Evolutionary conservation across 2,888 invertebrate species (phyloP).

Genomic region (Brachylomia viminalis): DNA sequence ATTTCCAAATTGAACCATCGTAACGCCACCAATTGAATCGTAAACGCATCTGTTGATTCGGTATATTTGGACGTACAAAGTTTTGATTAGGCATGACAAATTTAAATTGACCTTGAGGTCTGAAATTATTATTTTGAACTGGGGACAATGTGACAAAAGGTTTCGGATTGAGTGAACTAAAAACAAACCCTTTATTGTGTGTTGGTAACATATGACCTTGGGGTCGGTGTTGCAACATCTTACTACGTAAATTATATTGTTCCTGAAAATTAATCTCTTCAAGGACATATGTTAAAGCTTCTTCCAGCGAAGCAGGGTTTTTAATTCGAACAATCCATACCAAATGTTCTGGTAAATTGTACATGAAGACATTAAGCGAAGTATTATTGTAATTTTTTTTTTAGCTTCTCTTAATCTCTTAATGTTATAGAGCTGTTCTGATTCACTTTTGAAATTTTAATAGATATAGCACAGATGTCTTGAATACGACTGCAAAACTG

Average conservation of each 20-base stretch:
- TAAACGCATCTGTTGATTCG: background rate
- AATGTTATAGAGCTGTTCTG: background rate
- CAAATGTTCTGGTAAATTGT: background rate
- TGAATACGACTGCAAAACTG: background rate
- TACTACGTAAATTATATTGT: background rate
- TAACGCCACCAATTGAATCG: too few relatives aligned
- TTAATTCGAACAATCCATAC: background rate
- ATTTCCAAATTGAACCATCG: conserved; percentile 1
- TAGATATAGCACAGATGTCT: too few relatives aligned
- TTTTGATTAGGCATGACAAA: conserved; percentile 1
- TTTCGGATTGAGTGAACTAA: background rate
- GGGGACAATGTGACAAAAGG: background rate
- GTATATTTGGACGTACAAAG: background rate
- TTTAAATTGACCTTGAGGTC: background rate
- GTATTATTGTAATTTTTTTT: too few relatives aligned
- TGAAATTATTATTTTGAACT: background rate
- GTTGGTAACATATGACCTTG: background rate
- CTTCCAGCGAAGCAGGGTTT: background rate
- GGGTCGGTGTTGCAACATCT: background rate
- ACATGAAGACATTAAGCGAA: too few relatives aligned
- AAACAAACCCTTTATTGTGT: background rate
- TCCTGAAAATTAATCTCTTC: conserved; percentile 5
- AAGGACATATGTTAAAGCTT: background rate
- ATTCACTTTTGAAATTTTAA: too few relatives aligned
- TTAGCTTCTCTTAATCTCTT: background rate